Evolutionary conservation across 1,140 invertebrate species (phyloP), one percentile per base, ranked within the genome.

Genomic region (Psix sp.): DNA sequence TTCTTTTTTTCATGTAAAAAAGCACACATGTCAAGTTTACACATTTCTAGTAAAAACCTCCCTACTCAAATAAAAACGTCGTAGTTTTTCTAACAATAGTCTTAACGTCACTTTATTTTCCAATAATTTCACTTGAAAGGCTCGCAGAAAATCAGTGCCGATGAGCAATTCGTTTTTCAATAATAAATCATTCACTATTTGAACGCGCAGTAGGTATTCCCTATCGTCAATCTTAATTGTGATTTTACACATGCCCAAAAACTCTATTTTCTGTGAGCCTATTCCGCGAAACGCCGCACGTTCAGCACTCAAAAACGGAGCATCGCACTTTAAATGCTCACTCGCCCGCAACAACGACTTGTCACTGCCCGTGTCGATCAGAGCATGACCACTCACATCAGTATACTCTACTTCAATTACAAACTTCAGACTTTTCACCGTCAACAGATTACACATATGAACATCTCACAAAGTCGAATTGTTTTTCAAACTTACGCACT

Each of bases 311-410:
- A 14, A 38, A 15, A 7, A 5, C 5, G 36, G 14, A 38, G 36
- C 11, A 6, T n/a, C 36, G 14, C 13, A 16, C 10, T 35, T 13
- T 3, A 10, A n/a, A 17, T 15, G 15, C n/a, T 38, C 16, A 15
- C 36, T 38, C 16, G 10, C 36, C 5, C 9, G 13, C 5, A 38
- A 16, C 16, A 38, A 38, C 10, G 31, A 35, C 4, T 5, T 15
- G 16, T 38, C 36, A 38, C 36, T 38, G 5, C 36, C 36, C 5
- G 36, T 38, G 16, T 38, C 14, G 10, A 16, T 38, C 3, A 38
- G 14, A 5, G 36, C 36, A 15, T 38, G 3, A 14, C 3, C 29
- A 33, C 21, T 4, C 13, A 5, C 17, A 21, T 26, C 15, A 45
- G 0, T 10, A 45, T 24, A 26, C 11, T n/a, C 13, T 40, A 2